Percentiles rank a stretch among this genome's conserved stretches.
These are phyloP conservation scores for Siphonodentalium dalli DNA, from an alignment of 2,888 invertebrate genomes.

Conservation along the genomic window DNA sequence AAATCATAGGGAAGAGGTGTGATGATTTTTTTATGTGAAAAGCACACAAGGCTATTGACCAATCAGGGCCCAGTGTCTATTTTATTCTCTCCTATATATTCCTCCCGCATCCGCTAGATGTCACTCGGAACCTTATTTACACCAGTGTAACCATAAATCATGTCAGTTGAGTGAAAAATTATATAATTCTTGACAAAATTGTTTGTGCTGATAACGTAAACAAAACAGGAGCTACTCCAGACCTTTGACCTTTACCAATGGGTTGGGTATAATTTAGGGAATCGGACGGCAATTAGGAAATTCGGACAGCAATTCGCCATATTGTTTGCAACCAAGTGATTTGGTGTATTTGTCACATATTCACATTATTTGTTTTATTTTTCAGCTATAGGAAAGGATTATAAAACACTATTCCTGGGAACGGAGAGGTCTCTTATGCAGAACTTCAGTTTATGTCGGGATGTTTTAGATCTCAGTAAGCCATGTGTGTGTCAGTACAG, in stretches of 20 bases:
- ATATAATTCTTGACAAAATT: too few relatives aligned
- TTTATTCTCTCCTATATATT: too few relatives aligned
- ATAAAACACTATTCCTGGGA: slow-evolving; percentile 69
- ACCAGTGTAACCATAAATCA: too few relatives aligned
- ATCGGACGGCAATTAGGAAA: background rate
- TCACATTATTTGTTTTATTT: slow-evolving; percentile 63
- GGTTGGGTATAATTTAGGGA: too few relatives aligned
- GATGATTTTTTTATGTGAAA: too few relatives aligned
- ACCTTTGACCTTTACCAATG: too few relatives aligned
- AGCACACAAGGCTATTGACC: too few relatives aligned
- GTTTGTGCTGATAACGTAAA: too few relatives aligned
- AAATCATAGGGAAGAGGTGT: too few relatives aligned
- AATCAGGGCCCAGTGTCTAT: too few relatives aligned
- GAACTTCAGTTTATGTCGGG: slow-evolving; percentile 62
- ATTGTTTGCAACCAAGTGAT: background rate
- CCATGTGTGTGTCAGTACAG: slow-evolving; percentile 87
- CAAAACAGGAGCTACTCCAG: background rate
- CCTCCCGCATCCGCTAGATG: too few relatives aligned
- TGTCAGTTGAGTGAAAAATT: background rate
- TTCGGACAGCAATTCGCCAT: background rate
- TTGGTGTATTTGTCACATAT: background rate
- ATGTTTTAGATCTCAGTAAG: slow-evolving; percentile 41
- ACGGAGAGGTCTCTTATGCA: slow-evolving; percentile 75
- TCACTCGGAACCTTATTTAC: too few relatives aligned
- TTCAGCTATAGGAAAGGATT: slow-evolving; percentile 56